These are phyloP conservation scores for Strix aluco DNA, from an alignment of 2,113 vertebrate genomes.

Conservation along the genomic window DNA sequence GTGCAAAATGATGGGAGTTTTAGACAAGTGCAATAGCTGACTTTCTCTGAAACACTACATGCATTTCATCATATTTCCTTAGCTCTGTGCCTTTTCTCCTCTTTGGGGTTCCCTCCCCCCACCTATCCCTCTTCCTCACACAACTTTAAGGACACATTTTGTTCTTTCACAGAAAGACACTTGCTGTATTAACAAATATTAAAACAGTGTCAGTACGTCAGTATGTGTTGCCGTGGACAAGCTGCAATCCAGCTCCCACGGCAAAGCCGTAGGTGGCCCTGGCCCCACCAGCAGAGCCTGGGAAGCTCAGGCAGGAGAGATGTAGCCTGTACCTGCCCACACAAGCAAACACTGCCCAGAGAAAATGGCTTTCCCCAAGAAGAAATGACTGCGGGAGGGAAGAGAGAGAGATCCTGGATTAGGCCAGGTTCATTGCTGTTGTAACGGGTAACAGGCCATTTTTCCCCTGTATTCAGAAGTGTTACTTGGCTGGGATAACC, in stretches of 20 bases:
- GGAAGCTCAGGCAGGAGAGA: not conserved
- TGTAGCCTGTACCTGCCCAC: not conserved
- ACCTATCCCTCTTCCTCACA: not conserved
- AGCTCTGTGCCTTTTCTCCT: not conserved
- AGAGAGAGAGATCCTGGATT: not conserved
- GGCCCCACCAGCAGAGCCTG: fast-evolving
- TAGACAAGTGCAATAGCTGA: not conserved
- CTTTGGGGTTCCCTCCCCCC: not conserved
- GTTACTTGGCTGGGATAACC: not conserved
- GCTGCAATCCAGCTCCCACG: not conserved
- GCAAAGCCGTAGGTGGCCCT: fast-evolving
- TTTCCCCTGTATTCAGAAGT: not conserved
- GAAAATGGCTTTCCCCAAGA: not conserved
- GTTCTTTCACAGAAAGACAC: not conserved
- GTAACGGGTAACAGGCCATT: not conserved
- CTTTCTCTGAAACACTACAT: not conserved
- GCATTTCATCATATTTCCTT: not conserved
- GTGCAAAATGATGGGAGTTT: not conserved
- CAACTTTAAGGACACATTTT: not conserved
- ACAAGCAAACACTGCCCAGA: not conserved
- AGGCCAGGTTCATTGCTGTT: not conserved
- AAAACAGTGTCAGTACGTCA: not conserved
- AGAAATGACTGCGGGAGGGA: not conserved
- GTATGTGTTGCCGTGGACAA: not conserved
- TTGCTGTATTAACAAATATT: not conserved